Conservation (phyloP, 2,888 invertebrate species). For the Melinaea menophilus region DNA sequence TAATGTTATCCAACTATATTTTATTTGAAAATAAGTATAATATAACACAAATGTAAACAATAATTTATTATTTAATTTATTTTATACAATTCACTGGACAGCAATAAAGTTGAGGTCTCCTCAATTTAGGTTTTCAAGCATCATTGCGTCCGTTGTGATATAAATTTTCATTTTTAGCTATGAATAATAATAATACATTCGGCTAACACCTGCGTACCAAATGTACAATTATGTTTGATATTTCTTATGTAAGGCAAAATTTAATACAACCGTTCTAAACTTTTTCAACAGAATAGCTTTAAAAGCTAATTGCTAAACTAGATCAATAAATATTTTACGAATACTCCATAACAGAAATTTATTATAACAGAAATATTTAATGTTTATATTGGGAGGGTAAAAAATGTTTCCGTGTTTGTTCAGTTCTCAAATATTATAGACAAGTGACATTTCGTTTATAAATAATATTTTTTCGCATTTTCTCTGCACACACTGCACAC, state of each 20-base stretch:
- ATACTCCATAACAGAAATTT: too few species aligned
- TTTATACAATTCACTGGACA: background rate
- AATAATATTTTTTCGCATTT: slow-evolving; percentile 13
- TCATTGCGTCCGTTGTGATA: slow-evolving; percentile 69
- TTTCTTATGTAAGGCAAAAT: slow-evolving; percentile 41
- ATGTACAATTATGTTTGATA: slow-evolving; percentile 55
- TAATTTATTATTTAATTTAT: too few species aligned
- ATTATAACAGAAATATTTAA: too few species aligned
- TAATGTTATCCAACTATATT: slow-evolving; percentile 21
- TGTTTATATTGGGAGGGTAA: too few species aligned
- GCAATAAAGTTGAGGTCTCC: background rate
- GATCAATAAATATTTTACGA: too few species aligned
- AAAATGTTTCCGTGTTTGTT: too few species aligned
- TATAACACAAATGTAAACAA: too few species aligned
- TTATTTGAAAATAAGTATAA: too few species aligned
- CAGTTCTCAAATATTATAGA: too few species aligned
- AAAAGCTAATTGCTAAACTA: slow-evolving; percentile 10
- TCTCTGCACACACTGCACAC: slow-evolving; percentile 11
- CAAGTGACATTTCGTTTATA: slow-evolving; percentile 13
- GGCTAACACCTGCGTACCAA: slow-evolving; percentile 60
- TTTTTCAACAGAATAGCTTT: slow-evolving; percentile 4
- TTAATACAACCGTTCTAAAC: background rate
- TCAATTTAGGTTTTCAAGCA: slow-evolving; percentile 20
- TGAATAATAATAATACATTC: slow-evolving; percentile 48
- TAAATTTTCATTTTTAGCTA: slow-evolving; percentile 74